These are phyloP conservation scores for Heteropelma amictum DNA, from an alignment of 2,888 invertebrate genomes.

Conservation along the genomic window DNA sequence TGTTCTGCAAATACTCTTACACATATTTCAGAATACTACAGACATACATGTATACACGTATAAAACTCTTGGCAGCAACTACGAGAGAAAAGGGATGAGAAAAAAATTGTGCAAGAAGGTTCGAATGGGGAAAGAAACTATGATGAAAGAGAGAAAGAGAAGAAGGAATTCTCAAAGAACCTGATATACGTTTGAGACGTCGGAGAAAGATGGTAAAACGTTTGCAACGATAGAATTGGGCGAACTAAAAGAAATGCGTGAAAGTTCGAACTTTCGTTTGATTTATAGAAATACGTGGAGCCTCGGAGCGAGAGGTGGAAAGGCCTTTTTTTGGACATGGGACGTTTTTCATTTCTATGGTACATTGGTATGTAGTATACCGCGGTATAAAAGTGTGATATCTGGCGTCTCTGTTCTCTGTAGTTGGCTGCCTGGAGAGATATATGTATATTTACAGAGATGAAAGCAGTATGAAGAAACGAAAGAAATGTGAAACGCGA, in stretches of 20 bases:
- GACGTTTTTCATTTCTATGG: conserved; percentile 34
- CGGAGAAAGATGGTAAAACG: conserved; percentile 11
- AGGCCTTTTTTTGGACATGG: conserved; percentile 13
- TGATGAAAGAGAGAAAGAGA: not conserved
- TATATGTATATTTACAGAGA: conserved; percentile 22
- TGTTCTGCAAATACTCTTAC: not conserved
- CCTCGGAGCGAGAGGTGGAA: too few relatives aligned
- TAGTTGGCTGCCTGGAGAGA: not conserved
- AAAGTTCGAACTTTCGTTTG: conserved; percentile 54
- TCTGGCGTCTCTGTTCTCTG: conserved; percentile 39
- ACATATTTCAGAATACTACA: not conserved
- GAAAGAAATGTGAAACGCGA: conserved; percentile 15
- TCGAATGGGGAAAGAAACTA: conserved; percentile 1
- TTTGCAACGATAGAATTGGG: conserved; percentile 27
- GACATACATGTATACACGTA: not conserved
- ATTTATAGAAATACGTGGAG: conserved; percentile 38
- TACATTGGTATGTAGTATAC: conserved; percentile 39
- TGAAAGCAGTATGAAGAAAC: conserved; percentile 33
- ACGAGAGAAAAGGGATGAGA: not conserved
- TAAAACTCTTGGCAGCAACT: not conserved
- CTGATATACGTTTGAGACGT: conserved; percentile 5
- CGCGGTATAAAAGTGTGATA: conserved; percentile 48
- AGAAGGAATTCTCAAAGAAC: conserved; percentile 11
- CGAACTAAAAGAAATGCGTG: conserved; percentile 48
- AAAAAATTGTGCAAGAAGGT: conserved; percentile 9